Percentiles rank a stretch among this genome's conserved stretches.
phyloP scores from a whole-genome alignment of 2,888 invertebrate species.

The Limenitis camilla region DNA sequence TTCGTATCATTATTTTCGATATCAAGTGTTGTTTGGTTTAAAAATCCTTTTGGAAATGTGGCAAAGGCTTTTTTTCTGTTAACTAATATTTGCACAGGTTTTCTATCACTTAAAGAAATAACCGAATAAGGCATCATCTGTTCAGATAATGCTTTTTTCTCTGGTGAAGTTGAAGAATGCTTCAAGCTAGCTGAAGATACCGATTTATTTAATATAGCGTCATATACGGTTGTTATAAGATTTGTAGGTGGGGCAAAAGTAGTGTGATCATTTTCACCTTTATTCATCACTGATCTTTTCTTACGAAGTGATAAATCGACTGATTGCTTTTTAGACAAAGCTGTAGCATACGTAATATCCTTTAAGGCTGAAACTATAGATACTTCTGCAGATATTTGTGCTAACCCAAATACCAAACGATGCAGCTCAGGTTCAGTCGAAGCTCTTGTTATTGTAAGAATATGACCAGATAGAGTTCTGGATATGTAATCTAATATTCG shows the following conservation, averaged over 20 bases:
- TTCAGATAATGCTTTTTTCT: constrained; percentile 17
- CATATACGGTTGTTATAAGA: constrained; percentile 37
- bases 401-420: constrained; percentile 61
- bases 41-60: constrained; percentile 45
- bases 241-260: constrained; percentile 24
- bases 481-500: constrained; percentile 67
- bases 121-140: constrained; percentile 47
- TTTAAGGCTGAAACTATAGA: constrained; percentile 65
- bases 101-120: constrained; percentile 40
- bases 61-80: constrained; percentile 26
- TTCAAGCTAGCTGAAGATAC: no score
- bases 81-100: constrained; percentile 40
- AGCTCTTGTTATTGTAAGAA: constrained; percentile 54
- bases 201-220: constrained; percentile 50
- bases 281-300: constrained; percentile 42
- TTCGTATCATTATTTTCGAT: constrained; percentile 40
- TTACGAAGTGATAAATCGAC: constrained; percentile 57
- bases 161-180: constrained; percentile 14
- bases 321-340: constrained; percentile 63
- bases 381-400: constrained; percentile 66
- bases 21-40: constrained; percentile 61
- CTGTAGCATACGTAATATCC: constrained; percentile 59
- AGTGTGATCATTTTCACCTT: constrained; percentile 24
- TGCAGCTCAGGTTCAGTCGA: constrained; percentile 68
- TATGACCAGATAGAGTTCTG: constrained; percentile 59